These are phyloP conservation scores for Caenorhabditis doughertyi DNA, from an alignment of 2,888 invertebrate genomes.

Conservation along the genomic window DNA sequence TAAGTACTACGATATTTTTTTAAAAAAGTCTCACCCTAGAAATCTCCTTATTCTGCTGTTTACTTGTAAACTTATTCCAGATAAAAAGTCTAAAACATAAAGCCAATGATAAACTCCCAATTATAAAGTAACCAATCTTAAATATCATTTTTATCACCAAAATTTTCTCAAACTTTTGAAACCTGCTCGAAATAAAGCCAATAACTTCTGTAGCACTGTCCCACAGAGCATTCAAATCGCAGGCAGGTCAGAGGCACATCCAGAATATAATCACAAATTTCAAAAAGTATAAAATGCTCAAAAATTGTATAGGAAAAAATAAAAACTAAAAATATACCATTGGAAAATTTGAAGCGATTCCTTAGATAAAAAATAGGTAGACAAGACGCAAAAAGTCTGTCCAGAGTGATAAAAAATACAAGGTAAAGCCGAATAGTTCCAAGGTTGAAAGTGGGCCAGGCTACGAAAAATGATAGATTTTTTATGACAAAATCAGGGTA, in stretches of 20 bases:
- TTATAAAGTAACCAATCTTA: neutral
- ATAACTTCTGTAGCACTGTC: too few species aligned
- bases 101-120: neutral
- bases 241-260: neutral
- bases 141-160: neutral
- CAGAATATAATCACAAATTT: constrained; percentile 1
- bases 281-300: neutral
- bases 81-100: neutral
- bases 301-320: neutral
- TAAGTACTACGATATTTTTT: neutral
- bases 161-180: neutral
- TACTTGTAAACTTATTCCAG: neutral
- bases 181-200: too few species aligned
- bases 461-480: constrained; percentile 4
- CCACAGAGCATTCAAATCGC: neutral
- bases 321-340: neutral
- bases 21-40: neutral
- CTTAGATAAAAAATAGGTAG: constrained; percentile 16
- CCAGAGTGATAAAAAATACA: neutral
- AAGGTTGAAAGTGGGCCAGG: neutral
- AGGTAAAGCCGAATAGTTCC: constrained; percentile 2
- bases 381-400: neutral
- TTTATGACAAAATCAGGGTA: neutral
- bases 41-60: neutral
- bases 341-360: neutral